phyloP scores from a whole-genome alignment of 2,888 invertebrate genomes.

The Leptinotarsa haldemani region DNA sequence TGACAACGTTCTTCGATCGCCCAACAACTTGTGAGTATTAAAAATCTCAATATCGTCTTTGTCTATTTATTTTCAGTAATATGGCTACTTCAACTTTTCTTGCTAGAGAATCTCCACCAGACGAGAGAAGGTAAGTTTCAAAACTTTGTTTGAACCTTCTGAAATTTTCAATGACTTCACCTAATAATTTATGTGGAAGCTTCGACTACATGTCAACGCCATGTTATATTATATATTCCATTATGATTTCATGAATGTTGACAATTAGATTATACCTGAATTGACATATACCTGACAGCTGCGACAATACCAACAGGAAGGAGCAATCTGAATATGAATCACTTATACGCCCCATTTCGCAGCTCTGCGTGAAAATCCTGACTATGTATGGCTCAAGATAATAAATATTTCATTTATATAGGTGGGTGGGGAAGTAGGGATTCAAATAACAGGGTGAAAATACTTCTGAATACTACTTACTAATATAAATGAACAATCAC shows the following conservation, averaged over 20 bases:
- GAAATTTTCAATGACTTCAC: neutral
- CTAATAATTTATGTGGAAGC: neutral
- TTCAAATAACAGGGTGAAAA: no score
- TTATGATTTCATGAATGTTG: neutral
- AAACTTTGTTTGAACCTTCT: neutral
- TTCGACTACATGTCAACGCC: neutral
- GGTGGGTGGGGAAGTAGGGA: no score
- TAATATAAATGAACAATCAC: no score
- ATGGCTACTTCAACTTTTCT: neutral
- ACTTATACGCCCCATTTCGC: no score
- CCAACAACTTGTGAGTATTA: neutral
- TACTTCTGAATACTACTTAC: no score
- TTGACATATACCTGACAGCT: no score
- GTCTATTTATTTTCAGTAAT: neutral
- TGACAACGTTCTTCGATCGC: neutral
- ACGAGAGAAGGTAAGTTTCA: neutral
- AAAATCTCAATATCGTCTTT: neutral
- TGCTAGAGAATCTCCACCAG: neutral
- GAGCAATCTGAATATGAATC: no score
- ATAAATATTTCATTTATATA: no score
- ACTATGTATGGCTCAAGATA: no score
- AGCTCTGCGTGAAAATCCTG: no score
- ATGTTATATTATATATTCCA: neutral
- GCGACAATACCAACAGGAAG: no score
- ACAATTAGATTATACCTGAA: no score